Conservation (phyloP, 2,888 invertebrate species). For the Dryadula phaetusa region DNA sequence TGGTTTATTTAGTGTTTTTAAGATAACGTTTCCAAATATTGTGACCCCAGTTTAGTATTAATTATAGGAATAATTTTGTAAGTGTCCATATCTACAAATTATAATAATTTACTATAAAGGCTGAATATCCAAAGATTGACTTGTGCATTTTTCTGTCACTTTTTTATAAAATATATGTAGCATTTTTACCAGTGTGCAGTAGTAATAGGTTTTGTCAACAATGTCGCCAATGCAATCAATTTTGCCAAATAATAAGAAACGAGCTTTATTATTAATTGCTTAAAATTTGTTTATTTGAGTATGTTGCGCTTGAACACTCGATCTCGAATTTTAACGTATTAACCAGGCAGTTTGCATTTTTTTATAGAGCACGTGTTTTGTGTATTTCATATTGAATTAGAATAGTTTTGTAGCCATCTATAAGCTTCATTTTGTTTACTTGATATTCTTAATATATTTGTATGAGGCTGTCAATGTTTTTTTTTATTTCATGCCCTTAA, state of each 20-base stretch:
- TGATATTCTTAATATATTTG: constrained; percentile 65
- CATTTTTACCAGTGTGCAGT: constrained; percentile 45
- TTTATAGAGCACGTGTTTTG: constrained; percentile 32
- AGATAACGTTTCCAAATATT: constrained; percentile 30
- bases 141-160: constrained; percentile 49
- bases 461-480: constrained; percentile 55
- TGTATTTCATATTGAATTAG: constrained; percentile 36
- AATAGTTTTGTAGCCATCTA: constrained; percentile 38
- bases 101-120: constrained; percentile 60
- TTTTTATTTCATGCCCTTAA: constrained; percentile 24
- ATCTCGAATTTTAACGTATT: constrained; percentile 21
- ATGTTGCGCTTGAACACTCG: constrained; percentile 15
- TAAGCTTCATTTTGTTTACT: constrained; percentile 68
- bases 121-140: constrained; percentile 66
- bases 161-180: constrained; percentile 39
- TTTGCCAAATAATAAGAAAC: constrained; percentile 33
- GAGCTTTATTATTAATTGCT: constrained; percentile 8
- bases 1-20: constrained; percentile 28
- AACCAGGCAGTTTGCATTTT: constrained; percentile 22
- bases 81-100: constrained; percentile 51
- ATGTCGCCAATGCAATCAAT: constrained; percentile 23
- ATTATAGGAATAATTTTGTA: constrained; percentile 38
- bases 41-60: constrained; percentile 35
- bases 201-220: constrained; percentile 28
- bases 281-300: constrained; percentile 3